Base-by-base conservation (phyloP, 1,140 invertebrate species). In the Panulirus ornatus region DNA sequence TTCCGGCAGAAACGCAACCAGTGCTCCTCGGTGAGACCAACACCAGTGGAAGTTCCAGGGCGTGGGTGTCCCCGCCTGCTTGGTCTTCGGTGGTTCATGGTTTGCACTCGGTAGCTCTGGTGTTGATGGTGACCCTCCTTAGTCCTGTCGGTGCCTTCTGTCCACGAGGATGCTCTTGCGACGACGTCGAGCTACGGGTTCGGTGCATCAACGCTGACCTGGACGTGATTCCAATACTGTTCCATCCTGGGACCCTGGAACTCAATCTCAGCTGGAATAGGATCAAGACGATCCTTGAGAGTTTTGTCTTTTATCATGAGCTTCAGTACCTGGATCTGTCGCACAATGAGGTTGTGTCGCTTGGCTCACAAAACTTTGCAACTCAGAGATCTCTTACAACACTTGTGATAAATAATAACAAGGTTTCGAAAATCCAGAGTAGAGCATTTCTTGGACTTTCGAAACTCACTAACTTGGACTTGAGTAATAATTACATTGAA, bases 401-500 rank as follows among this genome's bases (percentile, higher is more conserved):
- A 11, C 81, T 92, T 63, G 73, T 92, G 38, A 91, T 92, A 54
- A 91, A 87, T 47, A 92, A 92, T 84, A 92, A 92, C 73, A 92
- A 92, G 63, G 63, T 92, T 36, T 92, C 91, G 40, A 84, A 84
- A 78, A 88, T 92, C 34, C 85, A 88, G 22, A 87, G 75, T 27
- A 92, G 84, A 81, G 79, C 91, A 34, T 92, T 92, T 81, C 73
- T 90, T 42, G 91, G 91, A 19, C 82, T 92, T 51, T 88, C 91
- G 54, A 87, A 90, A 27, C 84, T 92, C 58, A 81, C 73, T 40
- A 63, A 78, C 38, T 75, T 92, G 63, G 91, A 92, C 79, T 54
- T 91, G 22, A 92, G 91, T 85, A 83, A 92, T 70, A 92, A 92
- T 84, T 92, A 92, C 79, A 91, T 92, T 19, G 91, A 92, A 84